phyloP scores from a whole-genome alignment of 2,888 invertebrate species.

The Sabatieria punctata region DNA sequence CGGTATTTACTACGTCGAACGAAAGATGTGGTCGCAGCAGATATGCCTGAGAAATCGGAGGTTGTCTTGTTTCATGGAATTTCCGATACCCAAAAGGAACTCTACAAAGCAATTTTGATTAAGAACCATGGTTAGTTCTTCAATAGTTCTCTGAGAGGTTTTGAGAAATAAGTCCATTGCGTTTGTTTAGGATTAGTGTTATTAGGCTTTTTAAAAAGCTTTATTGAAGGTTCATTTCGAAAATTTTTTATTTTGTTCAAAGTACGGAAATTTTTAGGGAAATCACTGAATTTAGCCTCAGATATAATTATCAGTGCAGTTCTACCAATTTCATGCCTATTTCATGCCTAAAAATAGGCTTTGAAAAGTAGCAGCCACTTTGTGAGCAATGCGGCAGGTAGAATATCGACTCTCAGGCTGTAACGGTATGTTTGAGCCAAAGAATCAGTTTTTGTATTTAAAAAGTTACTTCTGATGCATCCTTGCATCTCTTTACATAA shows the following conservation, averaged over 20 bases:
- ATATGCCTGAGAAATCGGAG: conserved; percentile 32
- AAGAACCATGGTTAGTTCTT: conserved; percentile 28
- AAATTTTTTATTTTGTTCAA: background rate
- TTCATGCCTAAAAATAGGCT: too few species aligned
- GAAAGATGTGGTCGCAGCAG: conserved; percentile 31
- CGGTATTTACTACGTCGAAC: conserved; percentile 33
- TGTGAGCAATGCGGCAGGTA: too few species aligned
- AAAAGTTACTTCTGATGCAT: too few species aligned
- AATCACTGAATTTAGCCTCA: too few species aligned
- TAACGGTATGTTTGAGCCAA: too few species aligned
- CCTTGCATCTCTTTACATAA: too few species aligned
- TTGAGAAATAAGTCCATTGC: background rate
- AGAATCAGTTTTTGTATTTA: too few species aligned
- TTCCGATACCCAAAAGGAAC: conserved; percentile 33
- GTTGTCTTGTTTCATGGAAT: conserved; percentile 34
- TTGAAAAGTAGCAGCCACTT: too few species aligned
- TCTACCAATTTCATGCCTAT: too few species aligned
- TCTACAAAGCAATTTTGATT: conserved; percentile 34
- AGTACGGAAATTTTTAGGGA: background rate
- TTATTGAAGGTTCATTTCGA: background rate
- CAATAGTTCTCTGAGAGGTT: background rate
- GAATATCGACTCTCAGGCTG: too few species aligned
- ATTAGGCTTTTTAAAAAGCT: background rate
- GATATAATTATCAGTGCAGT: too few species aligned
- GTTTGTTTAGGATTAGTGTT: background rate